Evolutionary conservation across 35 echinoderm and acorn worm genomes (phyloP).

Genomic region (Hemicentrotus pulcherrimus): DNA sequence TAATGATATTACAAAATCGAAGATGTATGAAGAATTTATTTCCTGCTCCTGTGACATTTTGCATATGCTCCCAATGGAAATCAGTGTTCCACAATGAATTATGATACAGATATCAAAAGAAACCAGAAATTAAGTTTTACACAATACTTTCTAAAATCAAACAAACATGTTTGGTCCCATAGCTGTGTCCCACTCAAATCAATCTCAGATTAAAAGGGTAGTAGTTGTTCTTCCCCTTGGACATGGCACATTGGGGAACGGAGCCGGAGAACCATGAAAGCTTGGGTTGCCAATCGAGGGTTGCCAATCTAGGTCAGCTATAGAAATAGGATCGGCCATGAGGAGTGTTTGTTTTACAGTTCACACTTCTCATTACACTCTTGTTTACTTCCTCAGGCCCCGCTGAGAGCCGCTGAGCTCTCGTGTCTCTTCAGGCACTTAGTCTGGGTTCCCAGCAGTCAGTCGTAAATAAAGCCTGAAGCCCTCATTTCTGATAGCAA

Average conservation of each 20-base stretch:
- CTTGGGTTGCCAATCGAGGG: neutral
- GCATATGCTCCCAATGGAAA: neutral
- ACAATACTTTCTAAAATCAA: neutral
- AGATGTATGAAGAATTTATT: neutral
- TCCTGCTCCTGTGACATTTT: neutral
- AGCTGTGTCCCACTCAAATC: neutral
- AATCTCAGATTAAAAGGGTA: neutral
- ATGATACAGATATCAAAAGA: neutral
- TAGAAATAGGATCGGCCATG: slow-evolving; percentile 8
- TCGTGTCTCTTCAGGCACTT: neutral
- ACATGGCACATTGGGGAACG: neutral
- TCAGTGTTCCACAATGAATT: neutral
- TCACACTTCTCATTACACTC: slow-evolving; percentile 12
- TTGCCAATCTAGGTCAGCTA: slow-evolving; percentile 23
- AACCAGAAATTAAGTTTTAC: neutral
- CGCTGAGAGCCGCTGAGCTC: neutral
- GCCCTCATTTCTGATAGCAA: neutral
- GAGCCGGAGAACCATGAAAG: neutral
- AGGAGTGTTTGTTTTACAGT: slow-evolving; percentile 41
- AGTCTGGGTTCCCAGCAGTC: neutral
- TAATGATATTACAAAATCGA: neutral
- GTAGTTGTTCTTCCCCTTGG: neutral
- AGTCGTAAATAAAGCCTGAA: neutral
- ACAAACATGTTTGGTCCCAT: neutral
- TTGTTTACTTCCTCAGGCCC: slow-evolving; percentile 15